Base-by-base conservation (phyloP, 2,113 vertebrate species). In the Brachyhypopomus occidentalis region DNA sequence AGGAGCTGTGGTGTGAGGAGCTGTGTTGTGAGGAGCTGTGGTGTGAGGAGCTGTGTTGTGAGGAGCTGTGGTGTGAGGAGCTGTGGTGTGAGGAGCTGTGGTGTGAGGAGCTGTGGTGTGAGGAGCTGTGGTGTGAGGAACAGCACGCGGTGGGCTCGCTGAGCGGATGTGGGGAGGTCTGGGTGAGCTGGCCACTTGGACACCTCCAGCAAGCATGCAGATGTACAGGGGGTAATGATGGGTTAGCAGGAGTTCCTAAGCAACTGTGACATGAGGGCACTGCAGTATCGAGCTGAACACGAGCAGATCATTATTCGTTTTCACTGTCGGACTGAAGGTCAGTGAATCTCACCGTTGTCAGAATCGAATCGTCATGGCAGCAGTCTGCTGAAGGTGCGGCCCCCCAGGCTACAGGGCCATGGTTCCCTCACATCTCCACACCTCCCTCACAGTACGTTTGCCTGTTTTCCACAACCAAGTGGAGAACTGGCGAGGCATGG, bases 381-480 rank as follows among this genome's bases (percentile, higher is more conserved):
- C 20, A 16, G 64, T 69, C 30, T 69, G 30, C 12, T 19, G 30
- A 36, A 17, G 30, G 64, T n/a, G 34, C 34, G 34, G 30, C 20
- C 34, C 34, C 38, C 3, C 23, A 41, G 19, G 66, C 34, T 41
- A 41, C 34, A 36, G 2, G 34, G 22, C 4, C 34, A 70, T 12
- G 66, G 36, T 38, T 70, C 66, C 66, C 20, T 70, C 36, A 5
- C 36, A 9, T 70, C 19, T 67, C n/a, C 30, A 67, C 66, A 70
- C n/a, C 9, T 70, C 30, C 66, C 30, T 38, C 38, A 34, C 64
- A 34, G 30, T 36, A 36, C 27, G 34, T 30, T 69, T 38, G 34
- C 34, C n/a, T 17, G 6, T 70, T 70, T 41, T 41, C 20, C 20
- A 70, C 36, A 70, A n/a, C 66, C 22, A 20, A 36, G 64, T 36